Percentiles rank a stretch among this genome's conserved stretches.
Evolutionary conservation across 2,113 vertebrate genomes (phyloP).

Genomic region (Nothobranchius kuhntae): DNA sequence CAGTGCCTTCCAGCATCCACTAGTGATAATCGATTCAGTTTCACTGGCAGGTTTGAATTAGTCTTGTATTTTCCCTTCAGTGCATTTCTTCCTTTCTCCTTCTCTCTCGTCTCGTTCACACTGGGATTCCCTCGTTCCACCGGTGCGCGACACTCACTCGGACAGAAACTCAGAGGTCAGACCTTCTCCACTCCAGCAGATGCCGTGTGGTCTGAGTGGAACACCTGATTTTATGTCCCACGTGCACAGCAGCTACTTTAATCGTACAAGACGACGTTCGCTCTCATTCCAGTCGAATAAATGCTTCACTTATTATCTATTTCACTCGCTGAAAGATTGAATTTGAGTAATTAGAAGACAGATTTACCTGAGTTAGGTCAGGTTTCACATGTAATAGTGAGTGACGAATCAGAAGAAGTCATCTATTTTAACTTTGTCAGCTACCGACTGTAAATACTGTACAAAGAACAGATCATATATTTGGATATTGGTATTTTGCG

Average conservation of each 20-base stretch:
- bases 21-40: slow-evolving; percentile 79
- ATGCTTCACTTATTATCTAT: slow-evolving; percentile 51
- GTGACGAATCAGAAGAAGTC: slow-evolving; percentile 65
- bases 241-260: slow-evolving; percentile 40
- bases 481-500: slow-evolving; percentile 80
- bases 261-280: slow-evolving; percentile 58
- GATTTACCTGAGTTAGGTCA: slow-evolving; percentile 46
- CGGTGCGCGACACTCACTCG: slow-evolving; percentile 42
- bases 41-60: slow-evolving; percentile 76
- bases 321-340: slow-evolving; percentile 48
- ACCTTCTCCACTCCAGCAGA: slow-evolving; percentile 52
- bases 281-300: slow-evolving; percentile 56
- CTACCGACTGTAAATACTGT: slow-evolving; percentile 81
- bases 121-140: slow-evolving; percentile 60
- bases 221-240: slow-evolving; percentile 44
- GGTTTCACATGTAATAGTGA: slow-evolving; percentile 54
- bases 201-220: slow-evolving; percentile 61
- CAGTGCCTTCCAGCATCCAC: slow-evolving; percentile 81
- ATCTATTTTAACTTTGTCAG: slow-evolving; percentile 78
- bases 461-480: slow-evolving; percentile 82
- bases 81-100: slow-evolving; percentile 50
- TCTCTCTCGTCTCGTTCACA: slow-evolving; percentile 28
- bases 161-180: slow-evolving; percentile 60
- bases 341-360: slow-evolving; percentile 53
- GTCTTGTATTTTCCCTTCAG: slow-evolving; percentile 72